A percentile compares a stretch with the other conserved stretches of the same genome.
phyloP scores from a whole-genome alignment of 2,888 invertebrate genomes.

The Meteorus colon region DNA sequence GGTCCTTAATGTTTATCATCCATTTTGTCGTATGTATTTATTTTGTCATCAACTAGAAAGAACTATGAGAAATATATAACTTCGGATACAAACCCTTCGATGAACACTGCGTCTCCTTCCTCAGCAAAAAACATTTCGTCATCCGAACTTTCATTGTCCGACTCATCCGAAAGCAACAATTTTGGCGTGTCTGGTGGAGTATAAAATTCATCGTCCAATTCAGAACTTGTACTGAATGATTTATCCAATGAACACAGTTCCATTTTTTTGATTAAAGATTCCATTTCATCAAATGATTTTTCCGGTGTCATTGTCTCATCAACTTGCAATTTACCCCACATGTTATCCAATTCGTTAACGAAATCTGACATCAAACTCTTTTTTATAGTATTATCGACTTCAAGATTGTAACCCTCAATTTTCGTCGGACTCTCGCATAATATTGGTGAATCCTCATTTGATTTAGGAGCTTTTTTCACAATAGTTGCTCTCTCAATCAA shows the following conservation, averaged over 20 bases:
- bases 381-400: not conserved
- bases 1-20: too few relatives aligned
- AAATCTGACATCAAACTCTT: constrained; percentile 21
- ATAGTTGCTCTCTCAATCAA: constrained; percentile 75
- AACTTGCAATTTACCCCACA: constrained; percentile 8
- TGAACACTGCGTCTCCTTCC: constrained; percentile 76
- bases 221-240: constrained; percentile 12
- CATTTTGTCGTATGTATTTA: constrained; percentile 2
- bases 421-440: not conserved
- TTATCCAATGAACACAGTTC: constrained; percentile 28
- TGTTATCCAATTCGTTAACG: not conserved
- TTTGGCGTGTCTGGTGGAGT: constrained; percentile 76
- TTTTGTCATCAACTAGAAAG: not conserved
- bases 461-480: not conserved
- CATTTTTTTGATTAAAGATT: constrained; percentile 23
- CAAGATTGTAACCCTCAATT: not conserved
- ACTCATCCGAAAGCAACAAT: constrained; percentile 69
- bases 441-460: not conserved
- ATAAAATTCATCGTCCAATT: constrained; percentile 73
- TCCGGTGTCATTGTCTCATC: constrained; percentile 21
- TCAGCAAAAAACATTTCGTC: constrained; percentile 74
- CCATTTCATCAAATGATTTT: constrained; percentile 29
- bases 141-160: constrained; percentile 62
- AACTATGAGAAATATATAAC: not conserved
- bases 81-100: constrained; percentile 78